Evolutionary conservation across 2,797 vertebrate species (phyloP), one percentile per base, ranked within the genome.

Genomic region (Bradypodion pumilum): DNA sequence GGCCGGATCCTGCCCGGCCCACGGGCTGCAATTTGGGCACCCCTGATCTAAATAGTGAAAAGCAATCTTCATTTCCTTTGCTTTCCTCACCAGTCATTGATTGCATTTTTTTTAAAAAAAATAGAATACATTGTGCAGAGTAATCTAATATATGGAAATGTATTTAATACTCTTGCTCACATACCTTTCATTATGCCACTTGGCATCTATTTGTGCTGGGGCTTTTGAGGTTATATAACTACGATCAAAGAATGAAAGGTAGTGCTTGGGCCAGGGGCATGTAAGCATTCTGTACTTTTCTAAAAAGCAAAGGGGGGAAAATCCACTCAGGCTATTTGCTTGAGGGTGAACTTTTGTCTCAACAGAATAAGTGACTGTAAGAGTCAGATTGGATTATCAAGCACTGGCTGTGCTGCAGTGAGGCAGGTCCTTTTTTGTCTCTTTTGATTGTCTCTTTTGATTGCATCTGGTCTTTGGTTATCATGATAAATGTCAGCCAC

Each of bases 401-500:
- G 46, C 81, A 46, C 7, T 42, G 52, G 15, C 92, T 90, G 72
- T 80, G 15, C 56, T 68, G n/a, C 46, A 88, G 81, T 59, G 42
- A 73, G 60, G 84, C 86, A 80, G 6, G 44, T 27, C 86, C 13
- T 1, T 81, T 62, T 92, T 78, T 83, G 10, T 91, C 63, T 73
- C 46, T 15, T 68, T 76, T 85, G 29, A 87, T 65, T 80, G 19
- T 91, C 63, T 73, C 46, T 15, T 68, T 76, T 85, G 29, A 87
- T 65, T 80, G 19, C 68, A 65, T 76, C 74, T 25, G 1, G 40
- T 85, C 16, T 76, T 19, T 1, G 88, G 74, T 62, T 5, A 9
- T 73, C 46, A 1, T 29, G 13, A 52, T 79, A 44, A 85, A 84
- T 66, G n/a, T n/a, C 72, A 83, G 32, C 32, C 79, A 75, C 81